Conservation (phyloP, 2,113 vertebrate species). For the Otis tarda region DNA sequence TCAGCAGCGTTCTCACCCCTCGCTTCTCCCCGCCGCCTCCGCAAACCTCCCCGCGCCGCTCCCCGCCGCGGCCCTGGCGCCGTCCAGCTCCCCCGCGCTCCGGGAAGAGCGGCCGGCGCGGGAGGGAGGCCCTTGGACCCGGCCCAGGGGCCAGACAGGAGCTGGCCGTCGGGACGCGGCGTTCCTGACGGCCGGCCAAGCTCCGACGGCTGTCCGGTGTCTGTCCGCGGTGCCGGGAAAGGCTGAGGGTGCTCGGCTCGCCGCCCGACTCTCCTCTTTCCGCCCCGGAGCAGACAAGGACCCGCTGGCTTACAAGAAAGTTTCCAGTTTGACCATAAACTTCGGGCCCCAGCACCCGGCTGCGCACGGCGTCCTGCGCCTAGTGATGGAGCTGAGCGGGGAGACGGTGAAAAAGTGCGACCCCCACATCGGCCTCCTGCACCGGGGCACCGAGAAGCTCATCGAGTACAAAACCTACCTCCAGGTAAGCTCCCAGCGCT, state of each 20-base stretch:
- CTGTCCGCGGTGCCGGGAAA: not conserved
- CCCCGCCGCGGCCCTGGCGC: not conserved
- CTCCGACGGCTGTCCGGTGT: not conserved
- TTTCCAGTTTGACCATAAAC: constrained; percentile 90
- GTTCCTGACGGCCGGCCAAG: not conserved
- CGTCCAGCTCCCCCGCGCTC: accelerated
- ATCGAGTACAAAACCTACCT: constrained; percentile 96
- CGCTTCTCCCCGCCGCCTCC: too few relatives aligned
- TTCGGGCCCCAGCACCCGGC: constrained; percentile 97
- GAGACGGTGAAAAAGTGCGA: constrained; percentile 92
- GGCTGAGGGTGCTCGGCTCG: accelerated
- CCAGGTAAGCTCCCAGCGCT: constrained; percentile 75
- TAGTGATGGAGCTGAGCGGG: constrained; percentile 93
- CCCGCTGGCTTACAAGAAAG: constrained; percentile 75
- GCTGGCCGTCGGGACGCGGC: accelerated
- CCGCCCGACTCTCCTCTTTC: not conserved
- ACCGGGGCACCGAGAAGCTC: constrained; percentile 93
- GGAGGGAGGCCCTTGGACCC: not conserved
- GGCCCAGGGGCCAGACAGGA: not conserved
- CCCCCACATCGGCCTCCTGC: constrained; percentile 91
- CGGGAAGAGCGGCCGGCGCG: accelerated
- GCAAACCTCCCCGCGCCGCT: not conserved
- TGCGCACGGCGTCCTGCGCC: constrained; percentile 90
- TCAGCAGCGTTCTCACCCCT: too few relatives aligned
- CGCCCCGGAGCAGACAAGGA: constrained; percentile 81